Percentiles rank a stretch among this genome's conserved stretches.
Evolutionary conservation across 2,888 invertebrate species (phyloP).

Genomic region (Monoplex corrugatus): DNA sequence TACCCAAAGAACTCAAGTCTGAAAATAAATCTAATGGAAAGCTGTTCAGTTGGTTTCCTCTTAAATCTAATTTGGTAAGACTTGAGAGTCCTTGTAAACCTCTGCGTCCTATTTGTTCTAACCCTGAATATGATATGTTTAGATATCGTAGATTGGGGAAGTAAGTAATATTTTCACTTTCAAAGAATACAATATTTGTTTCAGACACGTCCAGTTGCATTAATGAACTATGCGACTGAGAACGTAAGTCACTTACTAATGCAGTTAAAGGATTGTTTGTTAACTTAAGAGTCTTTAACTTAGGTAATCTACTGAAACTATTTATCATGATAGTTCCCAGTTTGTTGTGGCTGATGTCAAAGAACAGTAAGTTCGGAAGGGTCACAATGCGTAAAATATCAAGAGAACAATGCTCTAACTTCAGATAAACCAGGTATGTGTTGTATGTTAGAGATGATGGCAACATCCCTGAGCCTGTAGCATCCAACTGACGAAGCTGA

Average conservation of each 20-base stretch:
- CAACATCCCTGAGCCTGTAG: neutral
- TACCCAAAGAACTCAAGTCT: neutral
- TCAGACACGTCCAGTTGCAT: neutral
- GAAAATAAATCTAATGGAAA: slow-evolving; percentile 9
- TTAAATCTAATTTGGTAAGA: neutral
- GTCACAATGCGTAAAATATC: neutral
- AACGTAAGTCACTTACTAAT: neutral
- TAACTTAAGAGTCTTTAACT: neutral
- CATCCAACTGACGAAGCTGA: neutral
- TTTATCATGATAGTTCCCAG: neutral
- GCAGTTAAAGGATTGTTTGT: neutral
- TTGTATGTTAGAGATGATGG: neutral
- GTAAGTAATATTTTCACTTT: neutral
- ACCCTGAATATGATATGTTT: neutral
- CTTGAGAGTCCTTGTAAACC: neutral
- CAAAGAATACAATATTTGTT: neutral
- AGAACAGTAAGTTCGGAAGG: too few relatives aligned
- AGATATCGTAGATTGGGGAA: neutral
- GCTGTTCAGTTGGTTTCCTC: neutral
- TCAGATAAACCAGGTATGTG: neutral
- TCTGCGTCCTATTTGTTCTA: neutral
- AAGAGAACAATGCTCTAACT: neutral
- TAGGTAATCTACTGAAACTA: neutral
- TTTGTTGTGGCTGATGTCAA: too few relatives aligned
- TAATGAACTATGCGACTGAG: neutral